Percentiles rank a stretch among this genome's conserved stretches.
phyloP scores from a whole-genome alignment of 2,113 vertebrate species.

The Guaruba guarouba region DNA sequence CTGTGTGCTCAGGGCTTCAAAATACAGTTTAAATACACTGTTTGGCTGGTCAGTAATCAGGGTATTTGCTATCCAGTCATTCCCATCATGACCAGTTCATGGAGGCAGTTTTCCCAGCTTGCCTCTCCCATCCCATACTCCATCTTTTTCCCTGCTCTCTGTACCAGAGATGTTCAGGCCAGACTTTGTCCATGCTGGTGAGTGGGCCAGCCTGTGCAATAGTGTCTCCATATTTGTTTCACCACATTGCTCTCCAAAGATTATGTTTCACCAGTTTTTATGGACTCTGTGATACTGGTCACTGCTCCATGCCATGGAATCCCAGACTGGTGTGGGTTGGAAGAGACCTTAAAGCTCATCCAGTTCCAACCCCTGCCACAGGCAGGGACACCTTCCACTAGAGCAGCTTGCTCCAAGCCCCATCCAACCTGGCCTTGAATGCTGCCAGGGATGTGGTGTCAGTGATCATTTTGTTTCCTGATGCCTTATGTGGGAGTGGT shows the following conservation, averaged over 20 bases:
- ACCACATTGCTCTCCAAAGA: not conserved
- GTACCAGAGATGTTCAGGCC: rapidly evolving
- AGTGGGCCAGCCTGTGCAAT: not conserved
- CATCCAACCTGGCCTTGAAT: not conserved
- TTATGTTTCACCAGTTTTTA: not conserved
- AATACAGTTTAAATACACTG: not conserved
- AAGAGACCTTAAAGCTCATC: not conserved
- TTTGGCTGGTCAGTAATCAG: not conserved
- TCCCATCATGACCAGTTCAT: rapidly evolving
- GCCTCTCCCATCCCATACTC: not conserved
- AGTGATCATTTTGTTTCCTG: not conserved
- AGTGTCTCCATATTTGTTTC: not conserved
- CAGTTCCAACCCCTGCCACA: not conserved
- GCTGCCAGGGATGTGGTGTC: not conserved
- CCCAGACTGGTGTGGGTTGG: not conserved
- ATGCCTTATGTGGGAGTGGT: rapidly evolving
- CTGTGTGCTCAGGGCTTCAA: not conserved
- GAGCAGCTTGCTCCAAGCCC: not conserved
- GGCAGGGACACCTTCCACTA: not conserved
- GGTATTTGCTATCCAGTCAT: not conserved
- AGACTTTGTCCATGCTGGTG: too few species aligned
- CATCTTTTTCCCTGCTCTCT: not conserved
- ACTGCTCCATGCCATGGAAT: not conserved
- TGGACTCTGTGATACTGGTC: not conserved
- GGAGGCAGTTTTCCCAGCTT: not conserved